These are phyloP conservation scores for Stictocephala bisonia DNA, from an alignment of 2,888 invertebrate genomes.

Conservation along the genomic window DNA sequence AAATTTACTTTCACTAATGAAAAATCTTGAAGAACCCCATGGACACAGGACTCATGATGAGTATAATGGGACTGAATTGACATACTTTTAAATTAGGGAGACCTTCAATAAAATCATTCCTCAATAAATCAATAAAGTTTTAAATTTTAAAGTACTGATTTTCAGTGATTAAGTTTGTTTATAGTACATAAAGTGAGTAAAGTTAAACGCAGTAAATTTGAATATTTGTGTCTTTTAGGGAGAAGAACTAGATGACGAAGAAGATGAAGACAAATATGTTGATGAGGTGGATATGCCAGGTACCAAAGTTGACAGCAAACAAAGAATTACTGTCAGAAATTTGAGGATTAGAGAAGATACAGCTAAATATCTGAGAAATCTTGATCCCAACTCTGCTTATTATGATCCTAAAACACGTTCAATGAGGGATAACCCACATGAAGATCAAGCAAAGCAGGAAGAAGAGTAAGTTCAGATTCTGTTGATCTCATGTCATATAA, in stretches of 20 bases:
- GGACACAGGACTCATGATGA: too few relatives aligned
- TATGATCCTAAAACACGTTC: constrained; percentile 99
- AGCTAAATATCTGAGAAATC: constrained; percentile 96
- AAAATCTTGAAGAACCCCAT: too few relatives aligned
- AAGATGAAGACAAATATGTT: constrained; percentile 93
- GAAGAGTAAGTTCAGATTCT: constrained; percentile 69
- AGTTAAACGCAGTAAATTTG: too few relatives aligned
- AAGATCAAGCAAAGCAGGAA: constrained; percentile 65
- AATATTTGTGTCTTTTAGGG: too few relatives aligned
- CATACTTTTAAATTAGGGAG: too few relatives aligned
- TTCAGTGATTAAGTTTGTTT: too few relatives aligned
- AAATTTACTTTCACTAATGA: too few relatives aligned
- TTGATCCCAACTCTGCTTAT: constrained; percentile 97
- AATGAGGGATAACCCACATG: constrained; percentile 97
- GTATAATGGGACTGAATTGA: too few relatives aligned
- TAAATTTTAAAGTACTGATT: too few relatives aligned
- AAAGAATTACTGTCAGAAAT: constrained; percentile 98
- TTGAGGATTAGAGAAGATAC: constrained; percentile 98
- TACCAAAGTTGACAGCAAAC: constrained; percentile 98
- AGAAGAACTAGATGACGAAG: constrained; percentile 79
- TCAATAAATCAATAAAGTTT: too few relatives aligned
- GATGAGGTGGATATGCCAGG: constrained; percentile 99
- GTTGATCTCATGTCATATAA: background rate
- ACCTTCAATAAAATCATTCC: too few relatives aligned
- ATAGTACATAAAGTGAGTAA: too few relatives aligned